Evolutionary conservation across 2,113 vertebrate species (phyloP).

Genomic region (Thryonomys swinderianus): DNA sequence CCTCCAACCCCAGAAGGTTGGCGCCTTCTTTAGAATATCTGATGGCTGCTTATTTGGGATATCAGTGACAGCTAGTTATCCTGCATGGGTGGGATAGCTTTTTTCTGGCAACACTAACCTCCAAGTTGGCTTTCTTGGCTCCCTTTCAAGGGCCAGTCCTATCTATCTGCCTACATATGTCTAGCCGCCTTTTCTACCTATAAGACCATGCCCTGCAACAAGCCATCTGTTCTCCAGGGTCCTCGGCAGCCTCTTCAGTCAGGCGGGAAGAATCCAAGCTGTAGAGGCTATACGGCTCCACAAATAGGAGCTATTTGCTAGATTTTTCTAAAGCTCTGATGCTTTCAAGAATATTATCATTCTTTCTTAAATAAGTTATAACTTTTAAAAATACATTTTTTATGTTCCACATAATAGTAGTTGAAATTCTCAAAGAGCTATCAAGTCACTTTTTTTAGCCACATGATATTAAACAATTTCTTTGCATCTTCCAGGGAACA

Average conservation of each 20-base stretch:
- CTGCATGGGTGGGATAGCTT: too few relatives aligned
- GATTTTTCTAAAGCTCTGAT: background rate
- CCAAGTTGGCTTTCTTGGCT: too few relatives aligned
- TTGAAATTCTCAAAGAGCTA: constrained; percentile 16
- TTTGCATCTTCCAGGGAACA: constrained; percentile 15
- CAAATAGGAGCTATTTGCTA: background rate
- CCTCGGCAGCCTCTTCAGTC: background rate
- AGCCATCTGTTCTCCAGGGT: background rate
- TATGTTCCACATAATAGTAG: background rate
- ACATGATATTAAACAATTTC: background rate
- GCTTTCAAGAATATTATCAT: constrained; percentile 17
- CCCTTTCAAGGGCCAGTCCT: too few relatives aligned
- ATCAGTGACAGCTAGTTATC: too few relatives aligned
- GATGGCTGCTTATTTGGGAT: too few relatives aligned
- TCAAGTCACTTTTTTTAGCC: constrained; percentile 1
- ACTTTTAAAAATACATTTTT: background rate
- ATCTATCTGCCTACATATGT: too few relatives aligned
- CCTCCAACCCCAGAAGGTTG: too few relatives aligned
- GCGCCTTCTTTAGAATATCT: too few relatives aligned
- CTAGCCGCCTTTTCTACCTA: too few relatives aligned
- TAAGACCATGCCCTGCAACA: background rate
- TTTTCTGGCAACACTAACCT: too few relatives aligned
- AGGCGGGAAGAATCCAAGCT: background rate
- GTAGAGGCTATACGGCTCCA: background rate
- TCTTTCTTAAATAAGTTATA: constrained; percentile 15